Percentiles rank a stretch among this genome's conserved stretches.
These are phyloP conservation scores for Cephus pygmeus DNA, from an alignment of 2,888 invertebrate species.

Conservation along the genomic window DNA sequence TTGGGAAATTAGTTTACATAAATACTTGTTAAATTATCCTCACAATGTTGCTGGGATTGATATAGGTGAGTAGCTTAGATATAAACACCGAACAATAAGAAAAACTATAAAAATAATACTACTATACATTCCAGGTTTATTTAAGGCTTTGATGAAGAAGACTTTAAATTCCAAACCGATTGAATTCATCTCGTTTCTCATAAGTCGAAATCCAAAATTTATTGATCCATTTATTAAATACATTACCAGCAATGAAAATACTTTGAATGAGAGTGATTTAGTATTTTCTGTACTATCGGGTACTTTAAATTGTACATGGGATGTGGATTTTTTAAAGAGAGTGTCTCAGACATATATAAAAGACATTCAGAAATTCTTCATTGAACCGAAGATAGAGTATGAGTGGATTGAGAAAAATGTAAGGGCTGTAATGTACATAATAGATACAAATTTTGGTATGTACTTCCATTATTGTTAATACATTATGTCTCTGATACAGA, in stretches of 20 bases:
- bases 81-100: no score
- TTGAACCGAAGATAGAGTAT: slow-evolving; percentile 33
- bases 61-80: slow-evolving; percentile 66
- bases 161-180: slow-evolving; percentile 63
- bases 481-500: no score
- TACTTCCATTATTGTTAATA: not conserved
- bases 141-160: slow-evolving; percentile 37
- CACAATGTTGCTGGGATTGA: slow-evolving; percentile 69
- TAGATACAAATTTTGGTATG: slow-evolving; percentile 63
- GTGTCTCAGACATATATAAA: slow-evolving; percentile 73
- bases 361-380: slow-evolving; percentile 70
- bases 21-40: slow-evolving; percentile 73
- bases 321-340: slow-evolving; percentile 67
- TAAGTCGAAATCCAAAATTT: slow-evolving; percentile 69
- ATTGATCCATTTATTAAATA: slow-evolving; percentile 67
- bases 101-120: no score
- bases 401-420: slow-evolving; percentile 67
- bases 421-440: slow-evolving; percentile 70
- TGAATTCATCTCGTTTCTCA: slow-evolving; percentile 70
- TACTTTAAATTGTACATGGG: slow-evolving; percentile 63
- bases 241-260: slow-evolving; percentile 61
- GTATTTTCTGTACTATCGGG: slow-evolving; percentile 72
- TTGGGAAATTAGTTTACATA: slow-evolving; percentile 70
- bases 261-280: slow-evolving; percentile 72
- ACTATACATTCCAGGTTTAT: slow-evolving; percentile 39